Percentiles rank a stretch among this genome's conserved stretches.
These are phyloP conservation scores for Anguilla marmorata DNA, from an alignment of 2,797 vertebrate species.

Conservation along the genomic window DNA sequence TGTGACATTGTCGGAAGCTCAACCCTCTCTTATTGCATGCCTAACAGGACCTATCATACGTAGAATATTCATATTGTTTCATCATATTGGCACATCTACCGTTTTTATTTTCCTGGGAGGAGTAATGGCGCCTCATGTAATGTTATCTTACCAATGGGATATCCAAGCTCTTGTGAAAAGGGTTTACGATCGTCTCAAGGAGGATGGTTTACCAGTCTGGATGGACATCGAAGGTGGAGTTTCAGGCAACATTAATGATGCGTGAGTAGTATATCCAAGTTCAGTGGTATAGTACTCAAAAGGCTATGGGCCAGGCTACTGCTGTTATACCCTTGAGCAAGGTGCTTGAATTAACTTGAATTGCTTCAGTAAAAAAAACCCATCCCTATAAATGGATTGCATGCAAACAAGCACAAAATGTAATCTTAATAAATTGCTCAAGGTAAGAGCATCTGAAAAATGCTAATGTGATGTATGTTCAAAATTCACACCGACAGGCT, in stretches of 20 bases:
- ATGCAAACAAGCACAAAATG: no score
- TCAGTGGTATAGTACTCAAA: no score
- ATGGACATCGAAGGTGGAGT: conserved; percentile 64
- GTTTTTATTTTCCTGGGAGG: not conserved
- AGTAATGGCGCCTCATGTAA: conserved; percentile 54
- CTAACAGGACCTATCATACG: not conserved
- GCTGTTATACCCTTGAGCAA: no score
- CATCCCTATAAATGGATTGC: no score
- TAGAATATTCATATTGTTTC: not conserved
- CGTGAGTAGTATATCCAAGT: conserved; percentile 46
- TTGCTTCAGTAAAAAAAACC: no score
- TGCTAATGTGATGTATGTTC: not conserved
- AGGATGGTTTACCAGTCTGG: conserved; percentile 59
- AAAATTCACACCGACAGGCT: not conserved
- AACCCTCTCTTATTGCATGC: not conserved
- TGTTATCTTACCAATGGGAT: conserved; percentile 65
- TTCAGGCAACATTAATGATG: conserved; percentile 60
- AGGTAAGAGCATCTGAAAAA: no score
- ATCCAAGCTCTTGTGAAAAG: conserved; percentile 60
- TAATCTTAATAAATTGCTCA: no score
- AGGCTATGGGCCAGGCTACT: no score
- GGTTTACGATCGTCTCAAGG: conserved; percentile 53
- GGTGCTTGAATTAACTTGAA: no score
- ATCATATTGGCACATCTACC: not conserved
- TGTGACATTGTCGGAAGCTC: conserved; percentile 26